Base-by-base conservation (phyloP, 1,140 invertebrate genomes). In the Hesperophylax magnus region DNA sequence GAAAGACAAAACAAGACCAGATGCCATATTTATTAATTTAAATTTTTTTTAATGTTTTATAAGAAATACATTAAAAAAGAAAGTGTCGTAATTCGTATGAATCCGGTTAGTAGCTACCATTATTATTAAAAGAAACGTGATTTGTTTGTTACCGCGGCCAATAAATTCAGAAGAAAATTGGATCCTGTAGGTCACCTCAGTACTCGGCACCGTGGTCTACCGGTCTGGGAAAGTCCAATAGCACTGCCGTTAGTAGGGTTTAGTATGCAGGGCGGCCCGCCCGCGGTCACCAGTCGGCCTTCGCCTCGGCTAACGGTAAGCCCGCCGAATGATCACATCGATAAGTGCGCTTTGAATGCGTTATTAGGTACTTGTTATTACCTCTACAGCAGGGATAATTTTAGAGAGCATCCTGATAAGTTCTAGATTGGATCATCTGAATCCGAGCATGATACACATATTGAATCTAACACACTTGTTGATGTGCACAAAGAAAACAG, bases 211-310 rank as follows among this genome's bases (percentile, higher is more conserved):
- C 39, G 39, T 47, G 39, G 39, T 47, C 39, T 47, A 47, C 39
- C n/a, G 60, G 24, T 61, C 47, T 72, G 69, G 69, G 69, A 72
- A 72, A 72, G 69, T 54, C 69, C 69, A 54, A 52, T 15, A 22
- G 69, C 47, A n/a, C 34, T 56, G 65, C 54, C 69, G 69, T 72
- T 80, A 58, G 20, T 11, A 18, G 77, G 63, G 71, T 53, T 79
- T 69, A 71, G 31, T 69, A 69, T 56, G 78, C 67, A 63, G n/a
- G 61, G 77, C 24, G 27, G 14, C 34, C 22, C n/a, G 6, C n/a
- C 61, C 27, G 31, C 78, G 78, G 72, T 72, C 78, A 61, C 58
- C 69, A 60, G 61, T 47, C 78, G 67, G 67, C 78, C 72, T 74
- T 60, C 78, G 69, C 58, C 78, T 56, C 34, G n/a, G 39, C 78